Evolutionary conservation across 2,888 invertebrate species (phyloP).

Genomic region (Eucera pruinosa): DNA sequence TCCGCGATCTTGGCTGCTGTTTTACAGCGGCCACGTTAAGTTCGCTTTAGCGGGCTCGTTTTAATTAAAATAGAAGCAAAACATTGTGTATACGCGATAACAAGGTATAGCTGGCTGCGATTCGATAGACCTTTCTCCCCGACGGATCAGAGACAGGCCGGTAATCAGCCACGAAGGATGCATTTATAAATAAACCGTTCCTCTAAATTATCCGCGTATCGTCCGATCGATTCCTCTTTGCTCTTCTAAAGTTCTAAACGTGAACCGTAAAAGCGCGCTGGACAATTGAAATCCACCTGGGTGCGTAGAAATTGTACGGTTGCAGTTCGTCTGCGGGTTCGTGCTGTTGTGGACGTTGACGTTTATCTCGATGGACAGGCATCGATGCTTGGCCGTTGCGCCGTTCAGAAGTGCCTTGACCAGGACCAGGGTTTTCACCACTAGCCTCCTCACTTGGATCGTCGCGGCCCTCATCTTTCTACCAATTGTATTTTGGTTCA

Average conservation of each 20-base stretch:
- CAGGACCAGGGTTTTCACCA: slow-evolving; percentile 81
- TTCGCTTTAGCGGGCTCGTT: slow-evolving; percentile 1
- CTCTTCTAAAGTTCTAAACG: too few relatives aligned
- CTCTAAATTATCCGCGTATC: not conserved
- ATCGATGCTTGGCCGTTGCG: slow-evolving; percentile 86
- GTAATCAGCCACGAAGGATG: slow-evolving; percentile 36
- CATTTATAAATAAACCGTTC: slow-evolving; percentile 41
- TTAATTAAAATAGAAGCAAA: slow-evolving; percentile 24
- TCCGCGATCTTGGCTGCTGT: too few relatives aligned
- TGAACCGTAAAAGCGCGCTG: too few relatives aligned
- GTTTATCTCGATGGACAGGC: slow-evolving; percentile 86
- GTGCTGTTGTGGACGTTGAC: slow-evolving; percentile 87
- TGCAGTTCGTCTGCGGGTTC: slow-evolving; percentile 86
- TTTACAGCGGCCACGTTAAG: not conserved
- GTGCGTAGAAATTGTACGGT: too few relatives aligned
- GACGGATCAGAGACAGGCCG: slow-evolving; percentile 40
- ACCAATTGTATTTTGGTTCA: slow-evolving; percentile 86
- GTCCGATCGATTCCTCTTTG: not conserved
- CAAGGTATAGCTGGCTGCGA: slow-evolving; percentile 37
- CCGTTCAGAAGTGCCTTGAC: slow-evolving; percentile 86
- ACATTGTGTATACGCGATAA: slow-evolving; percentile 28
- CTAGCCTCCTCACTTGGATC: slow-evolving; percentile 85
- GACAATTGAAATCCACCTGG: too few relatives aligned
- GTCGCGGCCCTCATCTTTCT: slow-evolving; percentile 85
- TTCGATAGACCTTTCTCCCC: slow-evolving; percentile 45